Percentiles rank a stretch among this genome's conserved stretches.
These are phyloP conservation scores for Melipona beecheii DNA, from an alignment of 2,888 invertebrate genomes.

Conservation along the genomic window DNA sequence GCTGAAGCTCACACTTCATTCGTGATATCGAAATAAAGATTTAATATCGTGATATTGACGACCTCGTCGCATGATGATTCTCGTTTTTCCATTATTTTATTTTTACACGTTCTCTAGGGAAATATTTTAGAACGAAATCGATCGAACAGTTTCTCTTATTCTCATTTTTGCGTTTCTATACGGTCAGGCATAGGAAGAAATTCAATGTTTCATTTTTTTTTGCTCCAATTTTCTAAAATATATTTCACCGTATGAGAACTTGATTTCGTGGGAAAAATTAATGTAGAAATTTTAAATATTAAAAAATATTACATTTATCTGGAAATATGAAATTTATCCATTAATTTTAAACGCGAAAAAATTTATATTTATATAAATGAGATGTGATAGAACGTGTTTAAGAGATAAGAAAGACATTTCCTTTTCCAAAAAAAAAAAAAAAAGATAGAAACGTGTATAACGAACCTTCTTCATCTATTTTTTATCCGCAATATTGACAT, in stretches of 20 bases:
- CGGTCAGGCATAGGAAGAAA: neutral
- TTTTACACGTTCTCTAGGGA: too few species aligned
- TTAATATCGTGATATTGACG: constrained; percentile 26
- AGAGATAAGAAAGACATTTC: neutral
- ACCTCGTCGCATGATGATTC: constrained; percentile 2
- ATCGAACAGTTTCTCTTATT: neutral
- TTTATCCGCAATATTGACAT: neutral
- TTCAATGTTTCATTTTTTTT: neutral
- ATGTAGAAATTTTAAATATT: too few species aligned
- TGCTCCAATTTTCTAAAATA: too few species aligned
- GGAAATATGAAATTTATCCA: neutral
- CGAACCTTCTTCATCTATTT: constrained; percentile 8
- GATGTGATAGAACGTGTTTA: neutral
- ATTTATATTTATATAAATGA: neutral
- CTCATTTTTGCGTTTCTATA: neutral
- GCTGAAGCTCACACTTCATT: constrained; percentile 10
- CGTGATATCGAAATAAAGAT: constrained; percentile 19
- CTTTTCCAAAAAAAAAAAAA: neutral
- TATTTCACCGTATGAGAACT: too few species aligned
- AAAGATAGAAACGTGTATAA: neutral
- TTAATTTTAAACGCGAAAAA: neutral
- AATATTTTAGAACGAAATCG: neutral
- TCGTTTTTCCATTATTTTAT: neutral
- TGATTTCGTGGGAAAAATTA: too few species aligned
- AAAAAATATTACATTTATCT: too few species aligned